Percentiles rank a stretch among this genome's conserved stretches.
Evolutionary conservation across 2,113 vertebrate species (phyloP).

Genomic region (Gambusia holbrooki): DNA sequence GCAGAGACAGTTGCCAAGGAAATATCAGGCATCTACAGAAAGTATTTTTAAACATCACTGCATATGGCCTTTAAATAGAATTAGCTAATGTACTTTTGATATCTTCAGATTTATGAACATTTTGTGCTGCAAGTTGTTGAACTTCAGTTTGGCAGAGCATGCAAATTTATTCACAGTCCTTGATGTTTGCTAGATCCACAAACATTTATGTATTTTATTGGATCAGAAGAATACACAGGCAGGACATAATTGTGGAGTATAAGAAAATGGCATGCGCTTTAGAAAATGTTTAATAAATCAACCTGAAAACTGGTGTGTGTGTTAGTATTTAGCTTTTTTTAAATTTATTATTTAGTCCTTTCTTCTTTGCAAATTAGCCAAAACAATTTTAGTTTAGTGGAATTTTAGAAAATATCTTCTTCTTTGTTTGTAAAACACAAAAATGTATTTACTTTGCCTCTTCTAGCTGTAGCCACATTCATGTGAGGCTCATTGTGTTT

Average conservation of each 20-base stretch:
- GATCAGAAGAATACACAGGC: no score
- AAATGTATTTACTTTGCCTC: no score
- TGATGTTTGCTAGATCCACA: not conserved
- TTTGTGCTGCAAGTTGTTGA: not conserved
- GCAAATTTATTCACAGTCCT: not conserved
- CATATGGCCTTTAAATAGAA: constrained; percentile 15
- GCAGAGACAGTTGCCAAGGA: constrained; percentile 54
- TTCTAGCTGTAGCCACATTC: no score
- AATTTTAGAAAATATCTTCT: no score
- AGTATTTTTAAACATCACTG: constrained; percentile 8
- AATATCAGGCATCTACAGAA: constrained; percentile 31
- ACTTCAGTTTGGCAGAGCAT: not conserved
- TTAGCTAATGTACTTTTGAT: not conserved
- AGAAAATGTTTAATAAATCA: not conserved
- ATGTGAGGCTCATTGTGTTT: no score
- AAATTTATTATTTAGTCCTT: no score
- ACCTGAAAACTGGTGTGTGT: not conserved
- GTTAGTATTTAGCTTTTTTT: not conserved
- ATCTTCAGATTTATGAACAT: not conserved
- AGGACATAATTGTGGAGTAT: not conserved
- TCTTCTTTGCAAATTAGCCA: no score
- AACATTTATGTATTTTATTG: not conserved
- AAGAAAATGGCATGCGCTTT: not conserved
- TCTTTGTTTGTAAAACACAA: no score
- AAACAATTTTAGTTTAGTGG: no score